A percentile compares a stretch with the other conserved stretches of the same genome.
These are phyloP conservation scores for Actinernus sp. DNA, from an alignment of 92 coral and sea anemone genomes.

Conservation along the genomic window DNA sequence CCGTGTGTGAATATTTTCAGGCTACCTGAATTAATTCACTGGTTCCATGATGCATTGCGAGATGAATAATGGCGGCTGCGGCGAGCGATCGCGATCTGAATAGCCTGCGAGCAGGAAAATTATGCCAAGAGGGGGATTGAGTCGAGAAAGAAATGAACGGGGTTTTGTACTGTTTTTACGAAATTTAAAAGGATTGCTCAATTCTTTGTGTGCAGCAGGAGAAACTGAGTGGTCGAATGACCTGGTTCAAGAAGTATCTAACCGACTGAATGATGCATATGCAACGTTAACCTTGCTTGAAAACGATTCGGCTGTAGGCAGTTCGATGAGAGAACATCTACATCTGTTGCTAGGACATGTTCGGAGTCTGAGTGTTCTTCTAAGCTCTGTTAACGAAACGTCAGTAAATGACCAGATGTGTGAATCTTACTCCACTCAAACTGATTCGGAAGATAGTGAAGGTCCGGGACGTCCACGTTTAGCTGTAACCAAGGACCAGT, in stretches of 20 bases:
- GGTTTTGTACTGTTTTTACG: slow-evolving; percentile 49
- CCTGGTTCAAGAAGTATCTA: slow-evolving; percentile 12
- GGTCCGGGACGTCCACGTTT: slow-evolving; percentile 59
- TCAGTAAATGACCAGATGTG: too few relatives aligned
- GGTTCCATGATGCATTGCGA: too few relatives aligned
- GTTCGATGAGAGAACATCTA: too few relatives aligned
- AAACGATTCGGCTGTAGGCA: slow-evolving; percentile 29
- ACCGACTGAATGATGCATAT: slow-evolving; percentile 16
- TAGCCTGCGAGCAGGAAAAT: too few relatives aligned
- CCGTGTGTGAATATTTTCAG: too few relatives aligned
- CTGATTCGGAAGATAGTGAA: background rate
- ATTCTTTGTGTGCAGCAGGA: slow-evolving; percentile 21
- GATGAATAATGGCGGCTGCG: too few relatives aligned
- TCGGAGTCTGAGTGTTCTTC: too few relatives aligned
- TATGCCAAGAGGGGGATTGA: slow-evolving; percentile 20
- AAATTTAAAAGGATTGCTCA: slow-evolving; percentile 46
- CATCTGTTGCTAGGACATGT: too few relatives aligned
- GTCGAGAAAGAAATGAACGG: slow-evolving; percentile 44
- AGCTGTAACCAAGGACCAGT: slow-evolving; percentile 61
- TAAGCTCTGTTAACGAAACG: too few relatives aligned
- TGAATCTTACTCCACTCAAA: background rate
- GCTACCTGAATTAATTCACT: too few relatives aligned
- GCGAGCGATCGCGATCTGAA: too few relatives aligned
- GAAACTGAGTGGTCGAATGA: slow-evolving; percentile 11
- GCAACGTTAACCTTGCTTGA: slow-evolving; percentile 36